A percentile compares a stretch with the other conserved stretches of the same genome.
These are phyloP conservation scores for Hoplostethus atlanticus DNA, from an alignment of 2,797 vertebrate species.

Conservation along the genomic window DNA sequence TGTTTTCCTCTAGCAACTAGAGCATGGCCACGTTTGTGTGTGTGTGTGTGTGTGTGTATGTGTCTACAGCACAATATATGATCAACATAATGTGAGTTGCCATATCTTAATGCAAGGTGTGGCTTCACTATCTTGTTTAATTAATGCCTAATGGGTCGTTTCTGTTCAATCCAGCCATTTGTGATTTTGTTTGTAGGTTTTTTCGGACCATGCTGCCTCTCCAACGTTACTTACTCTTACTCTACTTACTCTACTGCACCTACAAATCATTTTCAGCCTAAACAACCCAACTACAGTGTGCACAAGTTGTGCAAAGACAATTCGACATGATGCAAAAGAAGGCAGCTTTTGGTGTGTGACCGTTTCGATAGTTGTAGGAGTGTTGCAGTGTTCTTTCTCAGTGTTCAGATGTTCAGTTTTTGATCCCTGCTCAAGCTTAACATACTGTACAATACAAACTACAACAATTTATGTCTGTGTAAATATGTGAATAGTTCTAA, in stretches of 20 bases:
- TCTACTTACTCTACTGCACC: too few species aligned
- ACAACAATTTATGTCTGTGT: not conserved
- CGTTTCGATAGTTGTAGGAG: not conserved
- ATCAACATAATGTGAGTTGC: not conserved
- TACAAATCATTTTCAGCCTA: too few species aligned
- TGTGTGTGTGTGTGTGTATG: not conserved
- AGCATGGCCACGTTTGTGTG: slow-evolving; percentile 3
- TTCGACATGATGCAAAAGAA: not conserved
- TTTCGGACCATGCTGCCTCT: not conserved
- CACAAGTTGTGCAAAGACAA: not conserved
- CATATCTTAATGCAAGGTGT: not conserved
- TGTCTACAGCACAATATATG: not conserved
- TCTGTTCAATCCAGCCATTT: not conserved
- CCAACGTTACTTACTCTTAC: not conserved
- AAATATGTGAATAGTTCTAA: not conserved
- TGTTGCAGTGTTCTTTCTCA: too few species aligned
- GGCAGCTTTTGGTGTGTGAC: not conserved
- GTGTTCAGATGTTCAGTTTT: too few species aligned
- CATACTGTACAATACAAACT: too few species aligned
- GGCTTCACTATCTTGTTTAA: not conserved
- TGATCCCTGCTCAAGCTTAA: too few species aligned
- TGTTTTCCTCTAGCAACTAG: slow-evolving; percentile 19
- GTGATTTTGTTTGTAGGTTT: not conserved
- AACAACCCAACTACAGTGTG: too few species aligned
- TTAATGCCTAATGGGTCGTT: not conserved